Percentiles rank a stretch among this genome's conserved stretches.
These are phyloP conservation scores for Carassius carassius DNA, from an alignment of 2,113 vertebrate genomes.

Conservation along the genomic window DNA sequence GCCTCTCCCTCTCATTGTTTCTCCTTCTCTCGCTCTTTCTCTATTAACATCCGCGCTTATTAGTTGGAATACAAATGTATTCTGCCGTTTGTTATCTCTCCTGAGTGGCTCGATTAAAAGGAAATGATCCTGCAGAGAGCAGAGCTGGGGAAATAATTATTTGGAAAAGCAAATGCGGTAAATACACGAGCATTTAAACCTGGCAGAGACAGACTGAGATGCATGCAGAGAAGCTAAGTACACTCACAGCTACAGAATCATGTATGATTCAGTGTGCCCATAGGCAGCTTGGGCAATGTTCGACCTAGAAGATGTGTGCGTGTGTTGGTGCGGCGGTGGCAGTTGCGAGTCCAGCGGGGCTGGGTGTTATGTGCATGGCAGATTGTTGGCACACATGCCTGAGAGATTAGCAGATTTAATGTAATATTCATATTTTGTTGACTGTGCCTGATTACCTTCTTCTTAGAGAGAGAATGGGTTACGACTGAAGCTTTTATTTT, in stretches of 20 bases:
- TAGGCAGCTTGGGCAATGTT: slow-evolving; percentile 30
- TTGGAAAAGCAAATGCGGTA: slow-evolving; percentile 70
- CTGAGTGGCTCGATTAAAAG: slow-evolving; percentile 38
- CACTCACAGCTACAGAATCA: slow-evolving; percentile 44
- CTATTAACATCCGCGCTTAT: not conserved
- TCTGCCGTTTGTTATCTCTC: slow-evolving; percentile 31
- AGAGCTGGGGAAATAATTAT: slow-evolving; percentile 34
- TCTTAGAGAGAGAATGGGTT: not conserved
- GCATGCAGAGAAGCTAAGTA: slow-evolving; percentile 17
- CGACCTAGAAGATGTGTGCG: slow-evolving; percentile 1
- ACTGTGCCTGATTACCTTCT: slow-evolving; percentile 26
- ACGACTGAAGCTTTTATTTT: not conserved
- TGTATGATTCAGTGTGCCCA: slow-evolving; percentile 57
- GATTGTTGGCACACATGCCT: slow-evolving; percentile 48
- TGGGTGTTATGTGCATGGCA: slow-evolving; percentile 40
- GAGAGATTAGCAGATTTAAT: slow-evolving; percentile 51
- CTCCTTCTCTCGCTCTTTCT: not conserved
- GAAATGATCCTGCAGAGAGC: slow-evolving; percentile 34
- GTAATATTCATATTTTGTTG: slow-evolving; percentile 29
- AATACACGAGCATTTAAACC: slow-evolving; percentile 59
- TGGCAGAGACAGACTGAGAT: not conserved
- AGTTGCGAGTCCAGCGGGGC: slow-evolving; percentile 1
- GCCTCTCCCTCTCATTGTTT: not conserved
- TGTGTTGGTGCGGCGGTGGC: not conserved
- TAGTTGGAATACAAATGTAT: slow-evolving; percentile 31